phyloP scores from a whole-genome alignment of 1,140 invertebrate species.

The Ephestia elutella region DNA sequence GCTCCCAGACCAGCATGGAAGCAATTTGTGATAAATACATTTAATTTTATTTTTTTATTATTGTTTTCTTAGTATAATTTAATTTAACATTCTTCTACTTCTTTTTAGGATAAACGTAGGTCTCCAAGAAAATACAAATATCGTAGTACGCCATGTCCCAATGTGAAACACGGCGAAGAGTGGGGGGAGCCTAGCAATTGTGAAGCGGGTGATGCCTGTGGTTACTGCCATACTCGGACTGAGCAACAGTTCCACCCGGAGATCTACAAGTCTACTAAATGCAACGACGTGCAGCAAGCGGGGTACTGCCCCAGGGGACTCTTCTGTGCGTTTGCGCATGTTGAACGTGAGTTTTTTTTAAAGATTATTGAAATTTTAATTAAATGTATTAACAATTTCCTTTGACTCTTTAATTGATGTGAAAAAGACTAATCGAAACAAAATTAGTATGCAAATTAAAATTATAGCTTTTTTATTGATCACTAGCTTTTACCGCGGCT shows the following conservation, averaged over 20 bases:
- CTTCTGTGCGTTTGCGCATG: constrained; percentile 99
- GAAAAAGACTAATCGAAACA: too few relatives aligned
- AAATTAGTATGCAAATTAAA: too few relatives aligned
- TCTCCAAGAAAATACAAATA: constrained; percentile 77
- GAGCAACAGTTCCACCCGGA: constrained; percentile 99
- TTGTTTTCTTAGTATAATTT: too few relatives aligned
- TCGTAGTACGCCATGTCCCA: constrained; percentile 92
- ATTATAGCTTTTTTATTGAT: too few relatives aligned
- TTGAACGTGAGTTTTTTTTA: constrained; percentile 93
- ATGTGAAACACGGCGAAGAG: constrained; percentile 98
- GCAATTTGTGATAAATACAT: too few relatives aligned
- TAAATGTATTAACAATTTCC: too few relatives aligned
- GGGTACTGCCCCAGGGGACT: constrained; percentile 97
- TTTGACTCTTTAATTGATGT: too few relatives aligned
- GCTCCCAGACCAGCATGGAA: too few relatives aligned
- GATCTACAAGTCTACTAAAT: constrained; percentile 99
- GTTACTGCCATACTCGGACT: constrained; percentile 98
- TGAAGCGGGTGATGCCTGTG: constrained; percentile 94
- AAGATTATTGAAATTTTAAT: too few relatives aligned
- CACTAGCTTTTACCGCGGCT: too few relatives aligned
- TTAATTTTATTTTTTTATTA: too few relatives aligned
- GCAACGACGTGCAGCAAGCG: constrained; percentile 97
- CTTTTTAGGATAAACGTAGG: constrained; percentile 65
- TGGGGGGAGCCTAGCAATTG: constrained; percentile 98
- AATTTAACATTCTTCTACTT: too few relatives aligned